A percentile compares a stretch with the other conserved stretches of the same genome.
Conservation (phyloP, 2,797 vertebrate species). For the Gymnocypris eckloni region DNA sequence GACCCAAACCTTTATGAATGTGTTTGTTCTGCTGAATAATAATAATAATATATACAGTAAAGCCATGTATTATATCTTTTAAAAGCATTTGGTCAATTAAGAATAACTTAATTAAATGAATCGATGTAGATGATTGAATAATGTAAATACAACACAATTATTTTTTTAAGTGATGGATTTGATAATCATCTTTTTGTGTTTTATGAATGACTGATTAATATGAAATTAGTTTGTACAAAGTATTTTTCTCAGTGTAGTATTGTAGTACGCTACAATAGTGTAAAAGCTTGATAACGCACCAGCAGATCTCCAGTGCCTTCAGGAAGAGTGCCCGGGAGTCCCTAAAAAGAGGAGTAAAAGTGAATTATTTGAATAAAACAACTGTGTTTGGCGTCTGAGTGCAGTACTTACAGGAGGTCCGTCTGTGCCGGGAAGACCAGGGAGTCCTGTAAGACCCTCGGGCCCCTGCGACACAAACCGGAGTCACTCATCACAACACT, state of each 20-base stretch:
- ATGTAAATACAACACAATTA: background rate
- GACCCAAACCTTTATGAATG: too few species aligned
- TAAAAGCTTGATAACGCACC: constrained; percentile 73
- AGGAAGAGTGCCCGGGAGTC: constrained; percentile 88
- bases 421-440: constrained; percentile 87
- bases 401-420: constrained; percentile 89
- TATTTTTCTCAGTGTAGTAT: background rate
- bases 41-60: too few species aligned
- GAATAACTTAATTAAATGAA: too few species aligned
- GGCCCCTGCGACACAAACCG: constrained; percentile 79
- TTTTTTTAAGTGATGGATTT: background rate
- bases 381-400: background rate
- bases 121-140: too few species aligned
- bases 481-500: background rate
- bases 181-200: background rate
- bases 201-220: too few species aligned
- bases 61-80: too few species aligned
- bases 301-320: constrained; percentile 88
- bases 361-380: background rate
- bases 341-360: constrained; percentile 76
- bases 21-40: too few species aligned
- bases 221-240: too few species aligned
- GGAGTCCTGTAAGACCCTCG: constrained; percentile 88
- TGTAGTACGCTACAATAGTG: background rate
- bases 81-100: background rate